Evolutionary conservation across 2,797 vertebrate genomes (phyloP).

Genomic region (Poecilia picta): DNA sequence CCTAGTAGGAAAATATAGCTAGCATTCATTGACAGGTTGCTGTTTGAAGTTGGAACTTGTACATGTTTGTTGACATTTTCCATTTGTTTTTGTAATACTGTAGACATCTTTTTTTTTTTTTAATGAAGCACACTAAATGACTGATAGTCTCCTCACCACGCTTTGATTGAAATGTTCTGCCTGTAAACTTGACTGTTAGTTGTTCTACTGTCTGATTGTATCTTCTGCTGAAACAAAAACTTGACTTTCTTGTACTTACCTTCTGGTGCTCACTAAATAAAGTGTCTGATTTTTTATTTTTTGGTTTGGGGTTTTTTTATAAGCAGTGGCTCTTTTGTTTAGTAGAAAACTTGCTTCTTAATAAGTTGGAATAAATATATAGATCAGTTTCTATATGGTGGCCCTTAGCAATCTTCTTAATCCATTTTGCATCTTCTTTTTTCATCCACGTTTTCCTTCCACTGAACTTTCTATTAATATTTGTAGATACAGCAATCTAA

Average conservation of each 20-base stretch:
- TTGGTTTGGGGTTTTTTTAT: slow-evolving; percentile 36
- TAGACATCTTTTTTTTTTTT: slow-evolving; percentile 51
- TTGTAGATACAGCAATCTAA: neutral
- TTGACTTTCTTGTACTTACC: slow-evolving; percentile 66
- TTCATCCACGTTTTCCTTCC: neutral
- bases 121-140: slow-evolving; percentile 45
- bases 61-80: slow-evolving; percentile 34
- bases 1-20: slow-evolving; percentile 46
- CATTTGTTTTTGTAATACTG: slow-evolving; percentile 42
- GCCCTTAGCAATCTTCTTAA: neutral
- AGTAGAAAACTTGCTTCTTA: neutral
- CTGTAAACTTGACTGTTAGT: slow-evolving; percentile 32
- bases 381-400: neutral
- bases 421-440: neutral
- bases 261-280: slow-evolving; percentile 79
- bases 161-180: slow-evolving; percentile 36
- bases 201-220: slow-evolving; percentile 35
- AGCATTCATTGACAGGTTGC: slow-evolving; percentile 32
- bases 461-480: neutral
- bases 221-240: slow-evolving; percentile 52
- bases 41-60: slow-evolving; percentile 44
- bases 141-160: slow-evolving; percentile 23
- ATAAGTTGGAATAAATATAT: neutral
- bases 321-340: slow-evolving; percentile 12
- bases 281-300: slow-evolving; percentile 61